Percentiles rank a stretch among this genome's conserved stretches.
These are phyloP conservation scores for Sycophaga agraensis DNA, from an alignment of 1,140 invertebrate genomes.

Conservation along the genomic window DNA sequence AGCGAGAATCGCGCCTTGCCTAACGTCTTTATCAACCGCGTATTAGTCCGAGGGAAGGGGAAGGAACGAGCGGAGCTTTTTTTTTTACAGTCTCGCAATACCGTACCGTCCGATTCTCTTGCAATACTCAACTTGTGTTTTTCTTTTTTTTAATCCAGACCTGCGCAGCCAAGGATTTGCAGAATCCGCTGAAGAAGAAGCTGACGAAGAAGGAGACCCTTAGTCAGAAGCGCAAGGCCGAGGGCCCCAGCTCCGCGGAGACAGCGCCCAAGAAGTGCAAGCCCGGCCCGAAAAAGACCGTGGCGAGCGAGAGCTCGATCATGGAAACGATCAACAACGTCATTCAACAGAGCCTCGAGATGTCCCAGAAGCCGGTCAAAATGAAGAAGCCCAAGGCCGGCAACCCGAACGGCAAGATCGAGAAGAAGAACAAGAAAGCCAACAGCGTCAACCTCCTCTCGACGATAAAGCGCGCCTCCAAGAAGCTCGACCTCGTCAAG, in stretches of 20 bases:
- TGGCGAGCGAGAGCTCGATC: conserved; percentile 50
- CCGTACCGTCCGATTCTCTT: too few species aligned
- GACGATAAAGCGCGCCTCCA: conserved; percentile 60
- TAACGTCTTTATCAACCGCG: too few species aligned
- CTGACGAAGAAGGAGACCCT: conserved; percentile 35
- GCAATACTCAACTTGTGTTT: too few species aligned
- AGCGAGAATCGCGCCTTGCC: too few species aligned
- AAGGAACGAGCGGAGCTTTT: too few species aligned
- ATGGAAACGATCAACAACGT: conserved; percentile 54
- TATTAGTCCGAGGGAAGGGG: too few species aligned
- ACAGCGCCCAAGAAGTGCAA: conserved; percentile 27
- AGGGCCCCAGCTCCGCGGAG: background rate
- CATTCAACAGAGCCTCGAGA: conserved; percentile 49
- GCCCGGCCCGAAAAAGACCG: conserved; percentile 32
- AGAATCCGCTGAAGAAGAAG: conserved; percentile 40
- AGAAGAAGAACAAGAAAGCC: conserved; percentile 28
- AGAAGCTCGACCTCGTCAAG: conserved; percentile 55
- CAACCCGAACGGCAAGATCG: background rate
- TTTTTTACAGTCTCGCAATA: too few species aligned
- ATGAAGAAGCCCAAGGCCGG: conserved; percentile 35
- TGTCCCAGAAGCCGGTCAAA: conserved; percentile 45
- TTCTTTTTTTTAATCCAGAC: too few species aligned
- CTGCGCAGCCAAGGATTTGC: background rate
- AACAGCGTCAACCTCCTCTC: conserved; percentile 41
- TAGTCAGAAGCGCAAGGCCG: conserved; percentile 14